phyloP scores from a whole-genome alignment of 2,888 invertebrate species.

The Augochlorella aurata region DNA sequence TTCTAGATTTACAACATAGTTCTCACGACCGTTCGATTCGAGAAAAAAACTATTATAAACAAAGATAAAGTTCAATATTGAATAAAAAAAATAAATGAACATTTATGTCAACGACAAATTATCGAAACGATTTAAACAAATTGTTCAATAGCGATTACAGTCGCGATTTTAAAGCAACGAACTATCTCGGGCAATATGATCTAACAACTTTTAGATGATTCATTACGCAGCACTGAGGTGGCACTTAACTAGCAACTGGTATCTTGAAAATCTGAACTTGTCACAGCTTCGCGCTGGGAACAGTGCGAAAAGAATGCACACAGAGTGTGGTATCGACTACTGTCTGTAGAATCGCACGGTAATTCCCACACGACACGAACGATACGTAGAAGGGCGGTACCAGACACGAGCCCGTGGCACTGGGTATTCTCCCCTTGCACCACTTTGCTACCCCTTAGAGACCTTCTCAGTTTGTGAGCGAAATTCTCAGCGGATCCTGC shows the following conservation, averaged over 20 bases:
- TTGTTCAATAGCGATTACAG: no score
- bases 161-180: no score
- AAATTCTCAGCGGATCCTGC: constrained; percentile 21
- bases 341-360: constrained; percentile 51
- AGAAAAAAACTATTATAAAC: no score
- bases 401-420: constrained; percentile 74
- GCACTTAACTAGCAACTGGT: background rate
- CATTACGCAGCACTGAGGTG: no score
- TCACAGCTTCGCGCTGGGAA: background rate
- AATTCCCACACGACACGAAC: constrained; percentile 68
- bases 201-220: no score
- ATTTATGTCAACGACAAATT: no score
- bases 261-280: background rate
- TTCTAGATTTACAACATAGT: no score
- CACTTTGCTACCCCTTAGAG: constrained; percentile 38
- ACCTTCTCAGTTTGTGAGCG: constrained; percentile 29
- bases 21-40: no score
- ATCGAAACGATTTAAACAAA: no score
- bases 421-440: constrained; percentile 48
- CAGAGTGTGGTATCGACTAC: constrained; percentile 53
- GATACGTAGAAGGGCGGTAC: constrained; percentile 71
- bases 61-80: no score
- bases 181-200: no score
- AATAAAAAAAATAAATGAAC: no score
- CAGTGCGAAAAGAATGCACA: constrained; percentile 22